A percentile compares a stretch with the other conserved stretches of the same genome.
Evolutionary conservation across 2,888 invertebrate species (phyloP).

Genomic region (Drosophila siamana): DNA sequence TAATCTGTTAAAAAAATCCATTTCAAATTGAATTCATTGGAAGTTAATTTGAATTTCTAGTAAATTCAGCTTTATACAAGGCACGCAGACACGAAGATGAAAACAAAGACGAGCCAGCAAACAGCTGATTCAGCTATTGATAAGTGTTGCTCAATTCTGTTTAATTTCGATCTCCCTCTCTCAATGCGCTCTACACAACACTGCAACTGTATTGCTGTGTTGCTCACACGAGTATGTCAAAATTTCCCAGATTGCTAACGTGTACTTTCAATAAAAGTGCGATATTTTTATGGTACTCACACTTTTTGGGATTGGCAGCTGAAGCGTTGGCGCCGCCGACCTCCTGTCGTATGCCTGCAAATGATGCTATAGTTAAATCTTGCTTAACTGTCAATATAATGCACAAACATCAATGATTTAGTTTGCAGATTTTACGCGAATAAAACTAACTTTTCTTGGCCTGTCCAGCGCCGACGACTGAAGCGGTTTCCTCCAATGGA

Average conservation of each 20-base stretch:
- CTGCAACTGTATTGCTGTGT: background rate
- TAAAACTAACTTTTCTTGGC: conserved; percentile 59
- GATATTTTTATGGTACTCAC: conserved; percentile 28
- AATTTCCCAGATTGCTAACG: background rate
- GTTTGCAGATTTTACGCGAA: too few species aligned
- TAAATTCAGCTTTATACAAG: background rate
- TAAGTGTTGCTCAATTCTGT: background rate
- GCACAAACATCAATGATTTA: background rate
- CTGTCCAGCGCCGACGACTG: background rate
- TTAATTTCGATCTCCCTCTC: background rate
- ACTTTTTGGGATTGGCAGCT: conserved; percentile 32
- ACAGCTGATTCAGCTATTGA: background rate
- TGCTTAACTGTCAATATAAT: conserved; percentile 27
- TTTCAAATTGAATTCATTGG: background rate
- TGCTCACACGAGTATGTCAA: background rate
- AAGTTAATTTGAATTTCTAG: background rate
- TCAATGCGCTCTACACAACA: background rate
- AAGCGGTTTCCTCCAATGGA: conserved; percentile 19
- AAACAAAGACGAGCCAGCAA: background rate
- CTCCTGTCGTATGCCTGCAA: conserved; percentile 29
- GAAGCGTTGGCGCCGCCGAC: conserved; percentile 11
- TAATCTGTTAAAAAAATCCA: too few species aligned
- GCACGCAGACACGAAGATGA: too few species aligned
- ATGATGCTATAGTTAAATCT: conserved; percentile 1
- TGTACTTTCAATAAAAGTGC: background rate